A percentile compares a stretch with the other conserved stretches of the same genome.
phyloP scores from a whole-genome alignment of 2,888 invertebrate genomes.

The Cryptophagus acutangulus region DNA sequence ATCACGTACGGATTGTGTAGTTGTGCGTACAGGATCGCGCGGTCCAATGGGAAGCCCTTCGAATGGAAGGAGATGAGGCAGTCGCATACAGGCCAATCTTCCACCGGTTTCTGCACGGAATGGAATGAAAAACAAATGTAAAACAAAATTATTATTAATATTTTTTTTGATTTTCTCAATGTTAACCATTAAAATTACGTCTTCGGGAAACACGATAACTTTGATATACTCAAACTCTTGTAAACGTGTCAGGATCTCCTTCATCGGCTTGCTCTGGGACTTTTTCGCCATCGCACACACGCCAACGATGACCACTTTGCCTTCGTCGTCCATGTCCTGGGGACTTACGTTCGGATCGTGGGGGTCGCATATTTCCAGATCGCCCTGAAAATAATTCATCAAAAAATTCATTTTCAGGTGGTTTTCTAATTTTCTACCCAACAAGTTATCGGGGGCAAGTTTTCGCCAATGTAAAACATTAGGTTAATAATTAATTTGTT shows the following conservation, averaged over 20 bases:
- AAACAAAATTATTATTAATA: background rate
- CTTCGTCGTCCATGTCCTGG: conserved; percentile 54
- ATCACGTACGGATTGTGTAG: conserved; percentile 93
- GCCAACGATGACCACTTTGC: conserved; percentile 93
- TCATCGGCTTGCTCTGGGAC: conserved; percentile 98
- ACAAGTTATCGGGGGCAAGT: too few relatives aligned
- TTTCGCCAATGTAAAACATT: too few relatives aligned
- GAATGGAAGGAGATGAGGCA: conserved; percentile 98
- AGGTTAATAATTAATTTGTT: too few relatives aligned
- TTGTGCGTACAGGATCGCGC: conserved; percentile 94
- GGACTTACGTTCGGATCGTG: conserved; percentile 47
- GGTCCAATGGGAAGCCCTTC: conserved; percentile 96
- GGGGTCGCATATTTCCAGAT: conserved; percentile 70
- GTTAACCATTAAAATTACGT: conserved; percentile 83
- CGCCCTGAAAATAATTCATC: conserved; percentile 54
- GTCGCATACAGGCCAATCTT: conserved; percentile 97
- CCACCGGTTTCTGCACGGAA: conserved; percentile 86
- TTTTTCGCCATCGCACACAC: conserved; percentile 99
- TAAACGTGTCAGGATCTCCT: conserved; percentile 91
- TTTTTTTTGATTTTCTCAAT: conserved; percentile 1
- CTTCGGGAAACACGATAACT: conserved; percentile 92
- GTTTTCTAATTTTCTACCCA: too few relatives aligned
- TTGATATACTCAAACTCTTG: conserved; percentile 96
- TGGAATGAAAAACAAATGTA: too few relatives aligned
- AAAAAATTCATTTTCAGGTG: too few relatives aligned